A percentile compares a stretch with the other conserved stretches of the same genome.
phyloP scores from a whole-genome alignment of 2,797 vertebrate genomes.

The Eleutherodactylus coqui region DNA sequence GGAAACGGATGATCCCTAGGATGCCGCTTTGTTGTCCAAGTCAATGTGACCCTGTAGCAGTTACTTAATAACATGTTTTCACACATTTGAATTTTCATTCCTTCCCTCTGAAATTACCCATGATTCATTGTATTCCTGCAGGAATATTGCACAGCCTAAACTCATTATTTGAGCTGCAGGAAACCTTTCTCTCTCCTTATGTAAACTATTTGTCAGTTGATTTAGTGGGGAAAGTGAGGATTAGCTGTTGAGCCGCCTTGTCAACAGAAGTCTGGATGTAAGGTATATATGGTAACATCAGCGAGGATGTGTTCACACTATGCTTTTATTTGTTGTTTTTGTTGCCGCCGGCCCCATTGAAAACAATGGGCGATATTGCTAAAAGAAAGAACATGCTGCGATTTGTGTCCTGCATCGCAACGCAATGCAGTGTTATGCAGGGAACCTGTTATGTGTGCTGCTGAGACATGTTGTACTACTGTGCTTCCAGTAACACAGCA shows the following conservation, averaged over 20 bases:
- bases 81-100: not conserved
- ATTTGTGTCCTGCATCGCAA: too few relatives aligned
- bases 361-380: too few relatives aligned
- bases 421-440: too few relatives aligned
- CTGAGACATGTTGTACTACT: too few relatives aligned
- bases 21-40: not conserved
- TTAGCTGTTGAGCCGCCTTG: not conserved
- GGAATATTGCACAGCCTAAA: not conserved
- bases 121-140: not conserved
- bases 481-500: too few relatives aligned
- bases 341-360: too few relatives aligned
- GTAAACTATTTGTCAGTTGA: not conserved
- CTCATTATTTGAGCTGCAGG: not conserved
- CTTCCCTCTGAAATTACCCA: not conserved
- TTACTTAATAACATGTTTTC: conserved; percentile 5
- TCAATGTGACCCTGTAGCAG: not conserved
- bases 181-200: not conserved
- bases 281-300: not conserved
- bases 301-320: too few relatives aligned
- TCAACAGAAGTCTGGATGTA: not conserved
- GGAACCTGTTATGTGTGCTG: too few relatives aligned
- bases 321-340: too few relatives aligned
- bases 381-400: too few relatives aligned
- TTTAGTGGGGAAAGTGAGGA: not conserved
- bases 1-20: not conserved